Percentiles rank a stretch among this genome's conserved stretches.
Conservation (phyloP, 2,888 invertebrate species). For the Latrodectus elegans region DNA sequence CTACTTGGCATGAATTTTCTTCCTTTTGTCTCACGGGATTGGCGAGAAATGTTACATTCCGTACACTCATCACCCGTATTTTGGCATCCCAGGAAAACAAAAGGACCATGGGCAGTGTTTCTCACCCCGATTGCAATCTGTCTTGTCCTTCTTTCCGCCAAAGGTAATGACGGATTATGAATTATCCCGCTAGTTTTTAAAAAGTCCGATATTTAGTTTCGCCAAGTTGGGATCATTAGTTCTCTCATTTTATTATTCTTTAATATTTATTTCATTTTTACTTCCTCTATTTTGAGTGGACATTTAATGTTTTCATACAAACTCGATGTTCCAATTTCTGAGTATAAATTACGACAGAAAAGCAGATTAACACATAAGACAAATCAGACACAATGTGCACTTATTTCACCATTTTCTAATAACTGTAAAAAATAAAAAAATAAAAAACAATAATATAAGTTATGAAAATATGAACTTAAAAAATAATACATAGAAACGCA, state of each 20-base stretch:
- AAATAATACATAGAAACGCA: too few relatives aligned
- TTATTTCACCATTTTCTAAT: too few relatives aligned
- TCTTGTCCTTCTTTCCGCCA: neutral
- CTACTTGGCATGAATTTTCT: neutral
- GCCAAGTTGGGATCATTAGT: conserved; percentile 24
- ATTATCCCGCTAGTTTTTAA: conserved; percentile 9
- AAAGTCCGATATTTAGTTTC: conserved; percentile 46
- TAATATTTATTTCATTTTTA: conserved; percentile 5
- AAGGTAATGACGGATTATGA: conserved; percentile 22
- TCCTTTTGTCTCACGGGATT: conserved; percentile 56
- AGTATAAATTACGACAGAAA: neutral
- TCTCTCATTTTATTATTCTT: conserved; percentile 5
- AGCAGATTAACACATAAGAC: neutral
- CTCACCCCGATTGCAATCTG: conserved; percentile 10
- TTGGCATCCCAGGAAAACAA: conserved; percentile 15
- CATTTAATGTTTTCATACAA: neutral
- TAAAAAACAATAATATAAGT: too few relatives aligned
- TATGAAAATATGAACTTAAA: too few relatives aligned
- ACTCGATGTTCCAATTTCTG: neutral
- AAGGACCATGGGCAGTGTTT: conserved; percentile 1
- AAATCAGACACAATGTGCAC: neutral
- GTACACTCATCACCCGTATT: neutral
- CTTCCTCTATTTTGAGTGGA: neutral
- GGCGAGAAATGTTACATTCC: conserved; percentile 38
- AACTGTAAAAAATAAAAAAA: neutral